Conservation (phyloP, 1,140 invertebrate species). For the Maconellicoccus hirsutus region DNA sequence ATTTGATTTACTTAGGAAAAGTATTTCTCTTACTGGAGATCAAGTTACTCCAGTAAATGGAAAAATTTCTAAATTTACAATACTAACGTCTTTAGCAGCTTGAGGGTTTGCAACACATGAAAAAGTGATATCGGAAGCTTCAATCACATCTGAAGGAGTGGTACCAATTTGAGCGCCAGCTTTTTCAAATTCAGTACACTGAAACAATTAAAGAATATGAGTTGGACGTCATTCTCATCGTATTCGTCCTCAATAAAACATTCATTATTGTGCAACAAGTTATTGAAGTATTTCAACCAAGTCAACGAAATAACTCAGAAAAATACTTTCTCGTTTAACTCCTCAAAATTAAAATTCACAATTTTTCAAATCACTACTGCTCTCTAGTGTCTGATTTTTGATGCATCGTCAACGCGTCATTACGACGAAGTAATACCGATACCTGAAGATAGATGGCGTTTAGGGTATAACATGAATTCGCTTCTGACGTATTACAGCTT, state of each 20-base stretch:
- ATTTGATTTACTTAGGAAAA: too few species aligned
- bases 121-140: constrained; percentile 84
- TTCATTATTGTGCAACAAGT: too few species aligned
- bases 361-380: not conserved
- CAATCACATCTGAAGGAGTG: constrained; percentile 85
- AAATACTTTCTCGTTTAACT: too few species aligned
- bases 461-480: not conserved
- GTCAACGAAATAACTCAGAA: not conserved
- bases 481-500: not conserved
- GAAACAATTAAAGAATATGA: constrained; percentile 25
- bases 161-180: constrained; percentile 52
- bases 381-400: too few species aligned
- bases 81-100: constrained; percentile 79
- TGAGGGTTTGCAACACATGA: constrained; percentile 86
- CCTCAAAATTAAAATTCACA: not conserved
- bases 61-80: not conserved
- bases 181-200: constrained; percentile 59
- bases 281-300: not conserved
- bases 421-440: not conserved
- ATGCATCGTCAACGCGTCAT: too few species aligned
- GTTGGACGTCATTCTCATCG: not conserved
- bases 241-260: not conserved
- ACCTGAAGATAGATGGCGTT: not conserved
- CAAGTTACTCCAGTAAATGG: too few species aligned
- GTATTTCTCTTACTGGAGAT: too few species aligned